A percentile compares a stretch with the other conserved stretches of the same genome.
These are phyloP conservation scores for Pristionchus arcanus DNA, from an alignment of 2,888 invertebrate genomes.

Conservation along the genomic window DNA sequence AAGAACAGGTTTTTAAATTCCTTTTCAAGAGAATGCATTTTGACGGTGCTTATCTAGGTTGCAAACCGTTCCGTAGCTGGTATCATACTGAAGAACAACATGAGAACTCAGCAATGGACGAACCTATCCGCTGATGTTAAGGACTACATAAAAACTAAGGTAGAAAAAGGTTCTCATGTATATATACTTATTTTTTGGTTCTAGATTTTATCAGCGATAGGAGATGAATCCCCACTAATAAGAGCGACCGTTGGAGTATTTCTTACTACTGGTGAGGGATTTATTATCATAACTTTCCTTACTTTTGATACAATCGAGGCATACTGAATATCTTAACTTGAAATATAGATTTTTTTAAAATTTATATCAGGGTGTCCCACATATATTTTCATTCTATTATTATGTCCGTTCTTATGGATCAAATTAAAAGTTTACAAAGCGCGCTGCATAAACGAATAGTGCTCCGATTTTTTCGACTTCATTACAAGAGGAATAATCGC, in stretches of 20 bases:
- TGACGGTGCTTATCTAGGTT: constrained; percentile 84
- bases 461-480: too few relatives aligned
- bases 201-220: constrained; percentile 87
- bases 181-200: background rate
- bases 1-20: constrained; percentile 83
- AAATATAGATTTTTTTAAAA: too few relatives aligned
- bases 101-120: constrained; percentile 90
- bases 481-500: too few relatives aligned
- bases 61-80: constrained; percentile 97
- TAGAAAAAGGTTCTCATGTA: constrained; percentile 79
- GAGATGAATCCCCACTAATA: constrained; percentile 95
- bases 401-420: too few relatives aligned
- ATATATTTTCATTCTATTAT: too few relatives aligned
- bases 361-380: too few relatives aligned
- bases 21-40: background rate
- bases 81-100: constrained; percentile 97
- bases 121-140: constrained; percentile 88
- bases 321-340: too few relatives aligned
- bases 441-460: too few relatives aligned
- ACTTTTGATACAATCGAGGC: too few relatives aligned
- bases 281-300: too few relatives aligned
- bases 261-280: constrained; percentile 87
- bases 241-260: constrained; percentile 95
- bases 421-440: too few relatives aligned
- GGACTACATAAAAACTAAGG: constrained; percentile 95